Evolutionary conservation across 2,113 vertebrate species (phyloP), one percentile per base, ranked within the genome.

Genomic region (Pongo abelii): DNA sequence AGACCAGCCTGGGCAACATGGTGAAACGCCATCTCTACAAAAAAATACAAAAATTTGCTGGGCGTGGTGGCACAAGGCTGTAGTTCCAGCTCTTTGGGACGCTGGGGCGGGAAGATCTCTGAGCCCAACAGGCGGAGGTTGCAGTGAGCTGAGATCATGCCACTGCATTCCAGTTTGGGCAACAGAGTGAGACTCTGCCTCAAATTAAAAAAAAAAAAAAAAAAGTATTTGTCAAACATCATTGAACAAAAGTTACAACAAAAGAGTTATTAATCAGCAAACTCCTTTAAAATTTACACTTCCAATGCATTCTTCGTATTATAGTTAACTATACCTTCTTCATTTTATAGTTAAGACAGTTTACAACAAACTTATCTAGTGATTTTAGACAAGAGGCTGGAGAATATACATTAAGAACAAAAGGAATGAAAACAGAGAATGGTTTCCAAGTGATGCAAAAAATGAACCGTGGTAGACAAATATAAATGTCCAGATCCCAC

Each of bases 181-280:
- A 64, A 30, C 12, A 64, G 12, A 64, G 61, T 30, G 30, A 64
- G 27, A 64, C 27, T 59, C 57, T 64, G 61, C 27, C 61, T 64
- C 61, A 64, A 64, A 64, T 75, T 8, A 16, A 75, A 46, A 46
- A 70, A 25, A 25, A 74, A 38, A 38, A 72, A 3, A 43, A 23
- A 72, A 55, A 55, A 61, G 27, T 64, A 30, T 52, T 74, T 55
- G 57, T 81, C 9, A 67, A 57, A 84, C 18, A 84, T 69, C 6
- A 35, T 25, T 50, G 17, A 83, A 93, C 32, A 81, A 72, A 93
- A 89, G n/a, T 92, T 52, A n/a, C 11, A 69, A 70, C 77, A 70
- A 46, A 93, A 52, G 23, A 77, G 46, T 77, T 84, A 75, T 90
- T 84, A 46, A 67, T 55, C 80, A 95, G 70, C 79, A 95, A 69